A percentile compares a stretch with the other conserved stretches of the same genome.
These are phyloP conservation scores for Meriones psammophilus DNA, from an alignment of 2,797 vertebrate genomes.

Conservation along the genomic window DNA sequence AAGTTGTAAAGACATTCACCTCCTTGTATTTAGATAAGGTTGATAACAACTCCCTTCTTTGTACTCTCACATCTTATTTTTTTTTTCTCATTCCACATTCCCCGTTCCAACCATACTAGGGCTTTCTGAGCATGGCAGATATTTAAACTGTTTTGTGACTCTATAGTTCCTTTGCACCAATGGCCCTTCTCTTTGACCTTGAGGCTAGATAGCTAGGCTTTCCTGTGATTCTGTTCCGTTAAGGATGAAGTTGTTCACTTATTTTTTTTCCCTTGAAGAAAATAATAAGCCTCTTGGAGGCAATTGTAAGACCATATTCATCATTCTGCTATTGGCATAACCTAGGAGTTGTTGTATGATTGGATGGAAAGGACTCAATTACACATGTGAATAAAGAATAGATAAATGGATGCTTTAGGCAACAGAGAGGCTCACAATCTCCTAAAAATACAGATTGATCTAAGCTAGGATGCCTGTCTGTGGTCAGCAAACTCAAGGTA, in stretches of 20 bases:
- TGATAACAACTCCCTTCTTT: not conserved
- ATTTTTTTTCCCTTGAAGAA: not conserved
- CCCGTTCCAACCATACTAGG: not conserved
- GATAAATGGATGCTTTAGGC: not conserved
- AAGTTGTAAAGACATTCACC: not conserved
- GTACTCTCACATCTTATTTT: not conserved
- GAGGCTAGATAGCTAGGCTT: not conserved
- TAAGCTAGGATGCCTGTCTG: not conserved
- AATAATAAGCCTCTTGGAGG: not conserved
- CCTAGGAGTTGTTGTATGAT: not conserved
- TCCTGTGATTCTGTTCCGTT: not conserved
- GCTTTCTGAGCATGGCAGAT: not conserved
- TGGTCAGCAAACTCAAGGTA: constrained; percentile 3
- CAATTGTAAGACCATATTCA: not conserved
- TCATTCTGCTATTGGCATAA: not conserved
- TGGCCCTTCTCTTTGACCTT: not conserved
- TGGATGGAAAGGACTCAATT: not conserved
- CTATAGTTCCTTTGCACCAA: not conserved
- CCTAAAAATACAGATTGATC: not conserved
- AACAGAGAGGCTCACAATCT: not conserved
- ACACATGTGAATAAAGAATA: not conserved
- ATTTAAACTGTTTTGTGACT: not conserved
- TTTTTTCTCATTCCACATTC: not conserved
- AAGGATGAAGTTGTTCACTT: not conserved
- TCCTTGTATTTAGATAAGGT: not conserved